Base-by-base conservation (phyloP, 2,797 vertebrate species). In the Ctenochaetus hawaiiensis region DNA sequence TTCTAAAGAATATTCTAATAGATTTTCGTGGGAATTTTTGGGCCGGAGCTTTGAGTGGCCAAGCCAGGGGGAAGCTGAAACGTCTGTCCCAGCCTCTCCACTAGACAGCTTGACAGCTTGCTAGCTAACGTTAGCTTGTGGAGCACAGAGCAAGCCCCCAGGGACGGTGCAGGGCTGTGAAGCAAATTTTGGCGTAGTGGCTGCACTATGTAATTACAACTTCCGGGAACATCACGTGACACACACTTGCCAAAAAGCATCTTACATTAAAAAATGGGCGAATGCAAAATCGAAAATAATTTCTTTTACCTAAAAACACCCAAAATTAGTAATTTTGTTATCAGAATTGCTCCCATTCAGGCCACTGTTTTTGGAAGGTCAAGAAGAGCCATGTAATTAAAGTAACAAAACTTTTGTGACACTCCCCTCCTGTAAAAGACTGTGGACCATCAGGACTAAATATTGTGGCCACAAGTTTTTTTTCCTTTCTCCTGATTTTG, bases 71-170 rank as follows among this genome's bases (percentile, higher is more conserved):
- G 89, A 91, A 91, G 90, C 93, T 88, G 92, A 92, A 93, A 86
- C 86, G 91, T 89, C 86, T 81, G 86, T 88, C 92, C 90, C 93
- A 92, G 91, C 90, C 93, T 91, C 94, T 92, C 88, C 90, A 85
- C 90, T 92, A 93, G 85, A 94, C 92, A 93, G 93, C 91, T 92
- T 94, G 91, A 93, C 94, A 94, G 93, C 92, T 89, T 82, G 89
- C 91, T 91, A 91, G 90, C 91, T 91, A 92, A 76, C 83, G 77
- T 91, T 94, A 93, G 94, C 92, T 73, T 16, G 82, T 82, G 80
- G 71, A 83, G 83, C 83, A 81, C 52, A 61, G 89, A 87, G 75
- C 77, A 13, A 65, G 58, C 57, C 58, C 47, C 72, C 47, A 22
- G 58, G 41, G 57, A 72, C 74, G 41, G 64, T 68, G 63, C 52